Base-by-base conservation (phyloP, 2,113 vertebrate genomes). In the Zosterops japonicus region DNA sequence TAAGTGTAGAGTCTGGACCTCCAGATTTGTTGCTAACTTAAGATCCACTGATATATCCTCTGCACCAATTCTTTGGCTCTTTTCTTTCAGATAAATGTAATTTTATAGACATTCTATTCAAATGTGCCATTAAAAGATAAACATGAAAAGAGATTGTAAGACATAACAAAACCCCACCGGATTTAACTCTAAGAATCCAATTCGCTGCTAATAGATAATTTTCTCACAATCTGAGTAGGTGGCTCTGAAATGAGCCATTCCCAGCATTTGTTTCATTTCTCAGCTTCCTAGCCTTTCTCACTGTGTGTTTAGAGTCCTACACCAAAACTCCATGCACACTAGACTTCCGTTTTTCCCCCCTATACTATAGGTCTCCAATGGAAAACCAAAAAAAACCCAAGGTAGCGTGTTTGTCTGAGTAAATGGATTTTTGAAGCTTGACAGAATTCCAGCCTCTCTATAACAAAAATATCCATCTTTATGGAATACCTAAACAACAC, bases 1-100 rank as follows among this genome's bases (percentile, higher is more conserved):
- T 39, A 90, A 88, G 33, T 3, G 1, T 79, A 59, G 59, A 91
- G 23, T 78, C 55, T 25, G 17, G 63, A 81, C 46, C 31, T 92
- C 29, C 36, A 69, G n/a, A 64, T 92, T 80, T 88, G 28, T 49
- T 85, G 57, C 8, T 76, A 72, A 25, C 52, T 83, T 87, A 44
- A 88, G 75, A 92, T 92, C 39, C 60, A 90, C 55, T 70, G 42
- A 46, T 70, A 93, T 14, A 82, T 35, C 28, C 7, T 90, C 63
- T 56, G 3, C 63, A 63, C 60, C 19, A 52, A 25, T 78, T 74
- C 14, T 82, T 69, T 77, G 21, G 1, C 21, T 80, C 46, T 70
- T 78, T 74, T 82, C 14, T 53, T 92, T 86, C 47, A 74, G 39
- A 47, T 50, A 64, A 75, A 90, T 50, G 33, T 55, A 76, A 69